A percentile compares a stretch with the other conserved stretches of the same genome.
phyloP scores from a whole-genome alignment of 2,113 vertebrate species.

The Emydura subglobosa region DNA sequence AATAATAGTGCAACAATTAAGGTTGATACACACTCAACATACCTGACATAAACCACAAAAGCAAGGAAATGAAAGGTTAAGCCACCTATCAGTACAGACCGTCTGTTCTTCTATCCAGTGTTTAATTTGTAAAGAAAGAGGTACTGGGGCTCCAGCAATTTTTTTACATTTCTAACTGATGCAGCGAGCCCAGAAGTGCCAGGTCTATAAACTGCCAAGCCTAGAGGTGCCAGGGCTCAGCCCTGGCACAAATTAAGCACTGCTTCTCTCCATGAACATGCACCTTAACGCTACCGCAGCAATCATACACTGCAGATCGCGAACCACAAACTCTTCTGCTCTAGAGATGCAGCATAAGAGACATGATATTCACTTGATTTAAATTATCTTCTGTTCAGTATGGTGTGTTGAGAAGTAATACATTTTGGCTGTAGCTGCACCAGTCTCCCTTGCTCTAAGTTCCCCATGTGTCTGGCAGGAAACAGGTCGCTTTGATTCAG shows the following conservation, averaged over 20 bases:
- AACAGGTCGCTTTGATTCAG: background rate
- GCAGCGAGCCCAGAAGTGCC: too few relatives aligned
- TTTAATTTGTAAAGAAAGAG: too few relatives aligned
- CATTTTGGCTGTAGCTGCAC: background rate
- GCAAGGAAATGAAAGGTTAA: background rate
- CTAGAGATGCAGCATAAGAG: background rate
- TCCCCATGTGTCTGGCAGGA: background rate
- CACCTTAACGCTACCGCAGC: background rate
- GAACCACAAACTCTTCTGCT: background rate
- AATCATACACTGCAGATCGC: background rate
- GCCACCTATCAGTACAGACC: background rate
- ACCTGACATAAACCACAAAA: background rate
- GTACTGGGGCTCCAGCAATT: too few relatives aligned
- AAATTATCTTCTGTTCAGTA: background rate
- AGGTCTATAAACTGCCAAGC: too few relatives aligned
- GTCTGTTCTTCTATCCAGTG: background rate
- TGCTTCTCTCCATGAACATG: background rate
- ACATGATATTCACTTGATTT: background rate
- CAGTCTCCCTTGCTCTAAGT: background rate
- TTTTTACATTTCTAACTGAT: too few relatives aligned
- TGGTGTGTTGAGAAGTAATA: background rate
- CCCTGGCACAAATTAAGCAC: too few relatives aligned
- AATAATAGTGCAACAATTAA: background rate
- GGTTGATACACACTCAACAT: background rate
- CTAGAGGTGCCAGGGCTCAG: too few relatives aligned